Conservation (phyloP, 2,113 vertebrate species). For the Melanocharis versteri region DNA sequence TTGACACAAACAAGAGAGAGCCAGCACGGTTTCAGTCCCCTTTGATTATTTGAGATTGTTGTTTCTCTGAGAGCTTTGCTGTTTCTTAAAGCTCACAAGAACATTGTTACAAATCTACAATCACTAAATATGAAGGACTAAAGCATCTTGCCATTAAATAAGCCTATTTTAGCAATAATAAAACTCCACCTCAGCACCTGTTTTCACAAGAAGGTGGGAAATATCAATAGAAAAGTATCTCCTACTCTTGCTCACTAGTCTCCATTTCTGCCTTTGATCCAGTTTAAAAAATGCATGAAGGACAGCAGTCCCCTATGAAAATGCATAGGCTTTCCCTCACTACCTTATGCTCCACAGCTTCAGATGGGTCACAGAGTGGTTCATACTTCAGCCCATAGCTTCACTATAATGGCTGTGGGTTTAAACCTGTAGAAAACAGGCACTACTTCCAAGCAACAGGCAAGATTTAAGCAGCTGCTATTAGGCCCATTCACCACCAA, state of each 20-base stretch:
- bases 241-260: background rate
- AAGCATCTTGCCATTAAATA: background rate
- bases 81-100: background rate
- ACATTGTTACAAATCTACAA: background rate
- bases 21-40: background rate
- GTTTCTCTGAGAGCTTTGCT: background rate
- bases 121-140: background rate
- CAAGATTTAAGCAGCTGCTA: background rate
- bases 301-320: background rate
- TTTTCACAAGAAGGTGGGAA: background rate
- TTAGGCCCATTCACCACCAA: background rate
- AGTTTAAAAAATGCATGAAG: background rate
- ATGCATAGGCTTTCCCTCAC: background rate
- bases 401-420: background rate
- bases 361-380: background rate
- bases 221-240: background rate
- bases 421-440: background rate
- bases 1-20: background rate
- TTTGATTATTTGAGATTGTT: background rate
- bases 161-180: background rate
- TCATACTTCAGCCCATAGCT: background rate
- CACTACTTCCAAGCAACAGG: background rate
- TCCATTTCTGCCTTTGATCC: background rate
- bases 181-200: background rate
- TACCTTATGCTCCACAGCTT: background rate